Base-by-base conservation (phyloP, 2,888 invertebrate species). In the Tinea trinotella region DNA sequence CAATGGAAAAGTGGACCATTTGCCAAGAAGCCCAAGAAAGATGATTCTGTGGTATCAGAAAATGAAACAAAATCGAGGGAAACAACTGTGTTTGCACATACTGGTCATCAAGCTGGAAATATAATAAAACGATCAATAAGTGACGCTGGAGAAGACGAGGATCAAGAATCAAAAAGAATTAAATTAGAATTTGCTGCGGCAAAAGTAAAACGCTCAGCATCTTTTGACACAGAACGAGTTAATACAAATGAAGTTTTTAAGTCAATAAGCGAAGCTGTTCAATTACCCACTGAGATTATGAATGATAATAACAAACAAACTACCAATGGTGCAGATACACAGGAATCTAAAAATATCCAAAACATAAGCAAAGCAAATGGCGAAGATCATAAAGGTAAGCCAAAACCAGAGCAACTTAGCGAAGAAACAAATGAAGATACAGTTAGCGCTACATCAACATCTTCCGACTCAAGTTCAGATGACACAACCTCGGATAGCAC, bases 391-490 rank as follows among this genome's bases (percentile, higher is more conserved):
- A 40, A 44, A 46, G 24, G 22, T 22, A 34, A n/a, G 22, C 3
- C 9, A 10, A 22, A 20, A 54, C 3, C 19, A 10, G 13, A 54
- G 20, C 44, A 1, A 46, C 3, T 15, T 5, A 52, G 65, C 56
- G 64, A 60, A 55, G 56, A 60, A 34, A 61, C 54, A 53, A 80
- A 76, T 61, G 72, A 69, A 13, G 78, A 78, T 4, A 77, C 70
- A 60, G 70, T 76, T 1, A 54, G 82, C 57, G 79, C 79, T 18
- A 72, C 77, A 18, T 76, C 76, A 4, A 77, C 83, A 5, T 82
- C 85, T 0, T 81, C 87, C 2, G 82, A 80, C 53, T 89, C 89
- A 24, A 89, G 89, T 60, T 89, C 89, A 6, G 88, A 87, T 59
- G 88, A 87, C 20, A 87, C 88, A 12, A 87, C 88, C 1, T 73